These are phyloP conservation scores for Phortica okadai DNA, from an alignment of 2,888 invertebrate species.

Conservation along the genomic window DNA sequence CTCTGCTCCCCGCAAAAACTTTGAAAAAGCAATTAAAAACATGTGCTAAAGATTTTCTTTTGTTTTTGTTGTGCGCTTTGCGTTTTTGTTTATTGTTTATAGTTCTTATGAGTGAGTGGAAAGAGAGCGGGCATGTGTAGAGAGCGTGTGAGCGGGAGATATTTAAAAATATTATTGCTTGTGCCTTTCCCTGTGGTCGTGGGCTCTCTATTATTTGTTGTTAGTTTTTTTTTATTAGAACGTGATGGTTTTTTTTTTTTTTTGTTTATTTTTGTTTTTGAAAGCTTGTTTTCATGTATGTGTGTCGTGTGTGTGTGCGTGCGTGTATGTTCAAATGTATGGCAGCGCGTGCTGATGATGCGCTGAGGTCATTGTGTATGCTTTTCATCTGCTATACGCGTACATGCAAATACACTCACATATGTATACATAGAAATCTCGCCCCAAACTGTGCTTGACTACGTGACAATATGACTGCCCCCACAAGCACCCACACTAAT, in stretches of 20 bases:
- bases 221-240: no score
- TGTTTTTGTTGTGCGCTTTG: background rate
- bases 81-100: background rate
- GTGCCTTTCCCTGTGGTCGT: no score
- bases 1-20: background rate
- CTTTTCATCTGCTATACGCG: no score
- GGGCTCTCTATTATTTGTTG: background rate
- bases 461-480: no score
- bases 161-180: no score
- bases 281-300: background rate
- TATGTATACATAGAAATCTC: no score
- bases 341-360: background rate
- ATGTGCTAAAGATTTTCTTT: conserved; percentile 45
- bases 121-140: background rate
- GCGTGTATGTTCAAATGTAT: no score
- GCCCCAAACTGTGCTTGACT: no score
- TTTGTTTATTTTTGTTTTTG: background rate
- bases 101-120: background rate
- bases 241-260: background rate
- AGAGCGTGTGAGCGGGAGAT: background rate
- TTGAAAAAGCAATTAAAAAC: conserved; percentile 65
- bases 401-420: no score
- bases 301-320: background rate
- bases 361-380: background rate
- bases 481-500: no score